Evolutionary conservation across 2,888 invertebrate species (phyloP).

Genomic region (Spodoptera picta): DNA sequence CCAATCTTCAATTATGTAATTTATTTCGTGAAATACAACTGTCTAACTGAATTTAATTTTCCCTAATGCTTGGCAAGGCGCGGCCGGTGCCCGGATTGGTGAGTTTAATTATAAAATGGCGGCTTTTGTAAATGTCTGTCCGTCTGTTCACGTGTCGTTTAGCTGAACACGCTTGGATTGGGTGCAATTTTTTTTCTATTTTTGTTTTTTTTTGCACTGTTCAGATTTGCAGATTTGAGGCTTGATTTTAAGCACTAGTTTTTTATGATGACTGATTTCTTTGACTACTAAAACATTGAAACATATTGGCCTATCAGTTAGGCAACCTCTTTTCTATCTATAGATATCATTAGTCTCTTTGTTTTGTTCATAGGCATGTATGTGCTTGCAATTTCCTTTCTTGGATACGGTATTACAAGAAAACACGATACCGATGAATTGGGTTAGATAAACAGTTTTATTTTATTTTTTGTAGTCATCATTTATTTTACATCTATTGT

Average conservation of each 20-base stretch:
- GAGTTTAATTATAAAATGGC: constrained; percentile 80
- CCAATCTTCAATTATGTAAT: constrained; percentile 9
- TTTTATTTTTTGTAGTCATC: constrained; percentile 40
- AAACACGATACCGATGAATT: constrained; percentile 77
- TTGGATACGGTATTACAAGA: constrained; percentile 77
- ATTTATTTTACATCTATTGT: neutral
- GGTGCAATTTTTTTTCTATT: constrained; percentile 64
- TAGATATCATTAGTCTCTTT: constrained; percentile 4
- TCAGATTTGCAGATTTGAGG: constrained; percentile 35
- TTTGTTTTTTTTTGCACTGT: constrained; percentile 46
- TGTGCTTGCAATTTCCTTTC: constrained; percentile 78
- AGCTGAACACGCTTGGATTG: constrained; percentile 74
- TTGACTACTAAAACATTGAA: neutral
- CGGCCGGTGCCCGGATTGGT: constrained; percentile 91
- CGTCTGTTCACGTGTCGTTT: constrained; percentile 59
- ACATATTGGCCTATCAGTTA: no score
- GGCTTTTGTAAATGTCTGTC: constrained; percentile 68
- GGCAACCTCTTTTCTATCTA: no score
- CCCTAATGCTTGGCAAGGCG: constrained; percentile 85
- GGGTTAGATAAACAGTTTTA: constrained; percentile 72
- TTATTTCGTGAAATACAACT: constrained; percentile 31
- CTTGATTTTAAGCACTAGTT: constrained; percentile 43
- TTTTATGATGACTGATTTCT: neutral
- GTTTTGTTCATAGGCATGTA: constrained; percentile 78
- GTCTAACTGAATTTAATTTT: constrained; percentile 73